A percentile compares a stretch with the other conserved stretches of the same genome.
These are phyloP conservation scores for Mastomys natalensis DNA, from an alignment of 2,113 vertebrate species.

Conservation along the genomic window DNA sequence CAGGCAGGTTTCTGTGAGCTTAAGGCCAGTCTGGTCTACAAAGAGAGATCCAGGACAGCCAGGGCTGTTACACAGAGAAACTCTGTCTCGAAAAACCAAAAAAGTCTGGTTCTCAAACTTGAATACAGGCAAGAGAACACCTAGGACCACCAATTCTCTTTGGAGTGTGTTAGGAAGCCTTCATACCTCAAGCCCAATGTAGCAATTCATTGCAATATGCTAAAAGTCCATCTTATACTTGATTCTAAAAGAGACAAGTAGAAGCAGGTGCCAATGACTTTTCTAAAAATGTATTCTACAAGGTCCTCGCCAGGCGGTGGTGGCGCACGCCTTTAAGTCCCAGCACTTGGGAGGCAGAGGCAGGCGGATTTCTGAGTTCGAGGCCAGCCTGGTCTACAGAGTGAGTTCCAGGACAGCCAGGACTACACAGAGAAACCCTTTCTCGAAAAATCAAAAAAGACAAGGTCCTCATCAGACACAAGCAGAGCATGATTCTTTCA, in stretches of 20 bases:
- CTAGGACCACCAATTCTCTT: neutral
- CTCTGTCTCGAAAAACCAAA: no score
- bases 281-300: neutral
- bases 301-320: no score
- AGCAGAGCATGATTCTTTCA: neutral
- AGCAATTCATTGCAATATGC: neutral
- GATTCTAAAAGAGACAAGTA: neutral
- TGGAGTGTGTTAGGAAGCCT: neutral
- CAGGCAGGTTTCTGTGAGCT: neutral
- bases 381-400: no score
- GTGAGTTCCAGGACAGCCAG: no score
- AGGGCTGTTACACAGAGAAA: neutral
- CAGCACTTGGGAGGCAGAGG: no score
- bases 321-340: no score
- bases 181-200: neutral
- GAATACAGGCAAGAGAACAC: neutral
- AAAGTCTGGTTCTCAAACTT: slow-evolving; percentile 10
- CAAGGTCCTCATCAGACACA: neutral
- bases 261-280: neutral
- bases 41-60: neutral
- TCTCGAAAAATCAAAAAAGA: no score
- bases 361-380: no score
- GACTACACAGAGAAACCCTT: no score
- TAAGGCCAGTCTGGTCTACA: no score
- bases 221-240: neutral